These are phyloP conservation scores for Aptenodytes patagonicus DNA, from an alignment of 2,113 vertebrate species.

Conservation along the genomic window DNA sequence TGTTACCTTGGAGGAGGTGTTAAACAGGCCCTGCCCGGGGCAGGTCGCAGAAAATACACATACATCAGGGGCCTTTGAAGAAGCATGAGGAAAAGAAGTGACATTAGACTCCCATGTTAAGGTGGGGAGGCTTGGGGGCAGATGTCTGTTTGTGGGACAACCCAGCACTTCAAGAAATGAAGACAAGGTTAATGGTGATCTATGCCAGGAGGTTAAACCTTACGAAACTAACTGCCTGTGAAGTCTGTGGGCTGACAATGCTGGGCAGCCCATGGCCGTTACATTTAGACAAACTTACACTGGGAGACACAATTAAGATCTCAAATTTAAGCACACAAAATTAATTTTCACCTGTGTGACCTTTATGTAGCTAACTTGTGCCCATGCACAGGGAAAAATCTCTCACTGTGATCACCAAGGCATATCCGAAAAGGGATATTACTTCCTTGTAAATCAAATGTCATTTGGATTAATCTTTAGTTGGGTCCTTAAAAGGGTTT, in stretches of 20 bases:
- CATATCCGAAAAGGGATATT: background rate
- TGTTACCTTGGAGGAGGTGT: background rate
- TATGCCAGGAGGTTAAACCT: background rate
- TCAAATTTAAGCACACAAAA: background rate
- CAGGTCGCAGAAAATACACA: accelerated
- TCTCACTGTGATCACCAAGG: background rate
- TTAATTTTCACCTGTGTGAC: background rate
- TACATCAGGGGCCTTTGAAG: background rate
- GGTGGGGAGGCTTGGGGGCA: background rate
- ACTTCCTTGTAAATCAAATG: background rate
- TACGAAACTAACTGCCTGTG: background rate
- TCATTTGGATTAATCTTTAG: background rate
- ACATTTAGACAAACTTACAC: background rate
- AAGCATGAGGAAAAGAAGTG: background rate
- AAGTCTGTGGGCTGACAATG: background rate
- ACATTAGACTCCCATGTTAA: background rate
- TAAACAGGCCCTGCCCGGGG: background rate
- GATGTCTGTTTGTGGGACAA: background rate
- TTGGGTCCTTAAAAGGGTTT: background rate
- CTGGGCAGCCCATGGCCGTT: background rate
- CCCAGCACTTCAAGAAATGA: background rate
- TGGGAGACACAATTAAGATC: background rate
- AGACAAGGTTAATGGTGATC: background rate
- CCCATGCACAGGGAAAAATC: background rate
- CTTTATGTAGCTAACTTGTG: background rate